Evolutionary conservation across 2,888 invertebrate genomes (phyloP), one percentile per base, ranked within the genome.

Genomic region (Aspidiotus destructor): DNA sequence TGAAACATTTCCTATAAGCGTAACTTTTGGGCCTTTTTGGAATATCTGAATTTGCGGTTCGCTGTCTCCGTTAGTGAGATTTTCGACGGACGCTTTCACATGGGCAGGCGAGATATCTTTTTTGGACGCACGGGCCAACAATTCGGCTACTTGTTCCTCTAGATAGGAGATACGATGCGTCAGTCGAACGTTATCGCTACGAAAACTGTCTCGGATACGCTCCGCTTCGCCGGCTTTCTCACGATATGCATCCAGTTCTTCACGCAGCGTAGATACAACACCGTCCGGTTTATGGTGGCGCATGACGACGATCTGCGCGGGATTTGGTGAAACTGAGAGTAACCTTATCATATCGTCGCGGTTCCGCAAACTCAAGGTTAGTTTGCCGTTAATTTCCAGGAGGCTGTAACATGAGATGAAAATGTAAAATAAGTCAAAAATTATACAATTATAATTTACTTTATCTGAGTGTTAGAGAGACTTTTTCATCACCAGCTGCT

Each of bases 121-220:
- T 53, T 53, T 71, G 41, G 71, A 72, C 60, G 71, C 62, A 13
- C 72, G 72, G 0, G 67, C 41, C 48, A 75, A 70, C 15, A 76
- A 72, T 67, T 85, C 84, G 0, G 81, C 80, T 72, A 90, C 90
- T 78, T 92, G 92, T 75, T 92, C 92, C 77, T 93, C 92, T 70
- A 93, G 82, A 77, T 92, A 92, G 2, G 90, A 89, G 74, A 92
- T 92, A 73, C 92, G 82, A 77, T 92, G 92, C 13, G 90, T 90
- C 70, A 92, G 81, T 63, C 92, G 81, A 71, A 90, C 85, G 79
- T 91, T 92, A 78, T 92, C 92, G 28, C 86, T 82, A 74, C 86
- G 84, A 71, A 72, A 74, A 13, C 82, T 81, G 72, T 85, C 85
- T 75, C 85, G 84, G 62, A 84, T 81, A 60, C 80, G 78, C 74